Evolutionary conservation across 2,797 vertebrate species (phyloP).

Genomic region (Prunella strophiata): DNA sequence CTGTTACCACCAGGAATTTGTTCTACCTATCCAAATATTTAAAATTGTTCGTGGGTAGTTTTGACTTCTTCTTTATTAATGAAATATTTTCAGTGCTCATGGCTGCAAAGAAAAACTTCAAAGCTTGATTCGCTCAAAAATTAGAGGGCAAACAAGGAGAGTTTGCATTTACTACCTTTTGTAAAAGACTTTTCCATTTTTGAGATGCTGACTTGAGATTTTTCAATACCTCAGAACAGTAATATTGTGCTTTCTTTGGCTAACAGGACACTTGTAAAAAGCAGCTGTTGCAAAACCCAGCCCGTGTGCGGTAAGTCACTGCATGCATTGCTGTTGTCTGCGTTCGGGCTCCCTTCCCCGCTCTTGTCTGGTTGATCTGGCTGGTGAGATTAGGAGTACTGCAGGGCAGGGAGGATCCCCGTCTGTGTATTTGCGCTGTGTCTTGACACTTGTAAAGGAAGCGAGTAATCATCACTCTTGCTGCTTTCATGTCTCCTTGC

Average conservation of each 20-base stretch:
- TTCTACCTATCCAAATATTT: not conserved
- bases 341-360: not conserved
- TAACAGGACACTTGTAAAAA: not conserved
- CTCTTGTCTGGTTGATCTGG: conserved; percentile 22
- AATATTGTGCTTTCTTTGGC: not conserved
- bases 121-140: not conserved
- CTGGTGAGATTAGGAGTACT: conserved; percentile 40
- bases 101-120: not conserved
- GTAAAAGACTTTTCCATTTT: not conserved
- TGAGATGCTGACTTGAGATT: not conserved
- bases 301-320: not conserved
- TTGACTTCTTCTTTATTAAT: not conserved
- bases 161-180: not conserved
- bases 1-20: not conserved
- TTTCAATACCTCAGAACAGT: not conserved
- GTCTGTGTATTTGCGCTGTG: conserved; percentile 41
- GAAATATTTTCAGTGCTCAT: not conserved
- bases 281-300: not conserved
- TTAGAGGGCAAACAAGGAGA: not conserved
- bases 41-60: not conserved
- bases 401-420: conserved; percentile 35
- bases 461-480: conserved; percentile 42
- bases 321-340: not conserved
- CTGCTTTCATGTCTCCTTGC: conserved; percentile 66
- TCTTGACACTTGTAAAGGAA: conserved; percentile 63